A percentile compares a stretch with the other conserved stretches of the same genome.
Evolutionary conservation across 2,797 vertebrate genomes (phyloP).

Genomic region (Brachyrhaphis roseni): DNA sequence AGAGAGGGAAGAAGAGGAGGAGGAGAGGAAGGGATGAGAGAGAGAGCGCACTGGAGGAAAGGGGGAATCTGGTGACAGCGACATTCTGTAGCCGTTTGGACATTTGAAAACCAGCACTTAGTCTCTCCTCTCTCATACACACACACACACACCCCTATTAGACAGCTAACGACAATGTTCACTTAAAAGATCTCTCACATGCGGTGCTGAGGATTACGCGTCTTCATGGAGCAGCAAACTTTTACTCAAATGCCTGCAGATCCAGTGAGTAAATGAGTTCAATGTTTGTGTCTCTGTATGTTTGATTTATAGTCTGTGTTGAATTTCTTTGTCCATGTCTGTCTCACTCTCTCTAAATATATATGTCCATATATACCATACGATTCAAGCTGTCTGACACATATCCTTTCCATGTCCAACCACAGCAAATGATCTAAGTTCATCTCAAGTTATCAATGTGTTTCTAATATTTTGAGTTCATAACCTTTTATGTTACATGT

Average conservation of each 20-base stretch:
- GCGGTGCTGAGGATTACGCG: slow-evolving; percentile 73
- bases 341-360: neutral
- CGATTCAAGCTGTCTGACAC: slow-evolving; percentile 6
- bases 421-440: slow-evolving; percentile 6
- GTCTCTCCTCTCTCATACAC: slow-evolving; percentile 13
- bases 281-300: slow-evolving; percentile 22
- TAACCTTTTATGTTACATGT: neutral
- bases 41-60: slow-evolving; percentile 36
- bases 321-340: slow-evolving; percentile 8
- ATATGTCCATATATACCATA: neutral
- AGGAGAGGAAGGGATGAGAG: slow-evolving; percentile 40
- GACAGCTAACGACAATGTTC: slow-evolving; percentile 72
- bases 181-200: slow-evolving; percentile 56
- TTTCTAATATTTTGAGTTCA: neutral
- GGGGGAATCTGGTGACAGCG: slow-evolving; percentile 61
- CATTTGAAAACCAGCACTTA: slow-evolving; percentile 54
- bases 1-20: slow-evolving; percentile 38
- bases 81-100: slow-evolving; percentile 63
- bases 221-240: slow-evolving; percentile 84
- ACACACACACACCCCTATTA: slow-evolving; percentile 22
- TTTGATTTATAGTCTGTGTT: slow-evolving; percentile 18
- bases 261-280: slow-evolving; percentile 66
- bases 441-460: neutral
- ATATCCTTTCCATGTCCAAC: neutral
- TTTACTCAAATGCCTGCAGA: slow-evolving; percentile 73